phyloP scores from a whole-genome alignment of 2,888 invertebrate species.

The Amphipyra tragopoginis region DNA sequence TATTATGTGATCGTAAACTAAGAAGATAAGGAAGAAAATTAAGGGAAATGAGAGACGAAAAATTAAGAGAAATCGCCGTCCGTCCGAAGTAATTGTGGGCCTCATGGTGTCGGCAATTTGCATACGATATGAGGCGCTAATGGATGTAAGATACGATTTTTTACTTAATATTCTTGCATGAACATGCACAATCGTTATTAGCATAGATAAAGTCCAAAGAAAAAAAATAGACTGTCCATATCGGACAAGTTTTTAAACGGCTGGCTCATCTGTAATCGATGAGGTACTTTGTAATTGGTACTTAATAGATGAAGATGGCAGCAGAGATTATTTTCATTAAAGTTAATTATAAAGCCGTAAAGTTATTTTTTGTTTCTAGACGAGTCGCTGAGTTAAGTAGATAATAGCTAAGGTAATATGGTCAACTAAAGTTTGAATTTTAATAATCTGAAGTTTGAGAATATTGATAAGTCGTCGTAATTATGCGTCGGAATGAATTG shows the following conservation, averaged over 20 bases:
- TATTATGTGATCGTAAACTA: conserved; percentile 77
- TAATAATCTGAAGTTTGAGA: background rate
- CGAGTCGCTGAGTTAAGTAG: conserved; percentile 6
- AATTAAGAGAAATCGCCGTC: conserved; percentile 77
- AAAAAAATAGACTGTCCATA: conserved; percentile 60
- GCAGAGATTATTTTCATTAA: conserved; percentile 47
- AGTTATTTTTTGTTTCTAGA: conserved; percentile 14
- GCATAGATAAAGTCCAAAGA: conserved; percentile 79
- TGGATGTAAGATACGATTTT: conserved; percentile 81
- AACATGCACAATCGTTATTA: conserved; percentile 77
- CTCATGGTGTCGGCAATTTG: conserved; percentile 79
- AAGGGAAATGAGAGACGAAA: conserved; percentile 74
- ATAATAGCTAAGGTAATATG: background rate
- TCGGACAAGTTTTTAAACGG: conserved; percentile 58
- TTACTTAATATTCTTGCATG: conserved; percentile 79
- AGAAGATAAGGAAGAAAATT: conserved; percentile 78
- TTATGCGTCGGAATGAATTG: background rate
- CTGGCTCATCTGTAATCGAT: conserved; percentile 52
- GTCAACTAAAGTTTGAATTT: background rate
- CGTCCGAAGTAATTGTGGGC: conserved; percentile 76
- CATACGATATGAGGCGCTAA: conserved; percentile 86
- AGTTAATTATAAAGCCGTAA: conserved; percentile 38
- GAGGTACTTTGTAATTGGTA: conserved; percentile 42
- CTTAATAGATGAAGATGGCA: conserved; percentile 49
- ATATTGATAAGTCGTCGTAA: too few species aligned